These are phyloP conservation scores for Epinotia ramella DNA, from an alignment of 2,888 invertebrate genomes.

Conservation along the genomic window DNA sequence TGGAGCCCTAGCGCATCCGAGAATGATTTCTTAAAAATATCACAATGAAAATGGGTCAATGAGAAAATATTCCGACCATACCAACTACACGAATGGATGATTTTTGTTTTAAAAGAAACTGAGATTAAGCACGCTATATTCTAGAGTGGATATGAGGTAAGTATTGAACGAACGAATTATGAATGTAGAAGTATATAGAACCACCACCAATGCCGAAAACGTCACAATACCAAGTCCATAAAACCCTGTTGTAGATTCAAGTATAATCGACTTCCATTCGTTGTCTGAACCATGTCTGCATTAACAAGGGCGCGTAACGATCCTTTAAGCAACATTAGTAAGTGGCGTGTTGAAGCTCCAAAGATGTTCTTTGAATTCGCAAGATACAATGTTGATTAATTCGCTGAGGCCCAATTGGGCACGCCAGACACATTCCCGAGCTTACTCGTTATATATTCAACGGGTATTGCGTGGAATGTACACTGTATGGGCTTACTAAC, in stretches of 20 bases:
- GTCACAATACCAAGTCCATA: background rate
- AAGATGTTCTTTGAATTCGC: slow-evolving; percentile 22
- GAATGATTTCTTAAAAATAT: slow-evolving; percentile 16
- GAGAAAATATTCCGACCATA: slow-evolving; percentile 3
- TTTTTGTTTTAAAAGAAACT: background rate
- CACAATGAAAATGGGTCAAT: slow-evolving; percentile 15
- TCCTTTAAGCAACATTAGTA: slow-evolving; percentile 18
- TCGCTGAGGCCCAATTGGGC: slow-evolving; percentile 26
- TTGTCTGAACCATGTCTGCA: background rate
- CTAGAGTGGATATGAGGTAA: no score
- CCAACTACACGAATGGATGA: background rate
- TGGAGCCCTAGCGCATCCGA: slow-evolving; percentile 16
- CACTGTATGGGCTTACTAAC: slow-evolving; percentile 50
- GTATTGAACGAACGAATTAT: no score
- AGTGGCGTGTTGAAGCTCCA: slow-evolving; percentile 18
- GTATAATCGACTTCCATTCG: background rate
- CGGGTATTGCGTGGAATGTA: slow-evolving; percentile 53
- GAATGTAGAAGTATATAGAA: no score
- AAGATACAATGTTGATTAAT: slow-evolving; percentile 37
- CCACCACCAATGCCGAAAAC: no score
- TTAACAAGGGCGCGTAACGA: background rate
- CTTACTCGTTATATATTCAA: slow-evolving; percentile 48
- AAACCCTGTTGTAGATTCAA: background rate
- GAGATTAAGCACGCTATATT: no score
- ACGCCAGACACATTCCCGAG: slow-evolving; percentile 49